These are phyloP conservation scores for Hippopotamus amphibius DNA, from an alignment of 2,113 vertebrate species.

Conservation along the genomic window DNA sequence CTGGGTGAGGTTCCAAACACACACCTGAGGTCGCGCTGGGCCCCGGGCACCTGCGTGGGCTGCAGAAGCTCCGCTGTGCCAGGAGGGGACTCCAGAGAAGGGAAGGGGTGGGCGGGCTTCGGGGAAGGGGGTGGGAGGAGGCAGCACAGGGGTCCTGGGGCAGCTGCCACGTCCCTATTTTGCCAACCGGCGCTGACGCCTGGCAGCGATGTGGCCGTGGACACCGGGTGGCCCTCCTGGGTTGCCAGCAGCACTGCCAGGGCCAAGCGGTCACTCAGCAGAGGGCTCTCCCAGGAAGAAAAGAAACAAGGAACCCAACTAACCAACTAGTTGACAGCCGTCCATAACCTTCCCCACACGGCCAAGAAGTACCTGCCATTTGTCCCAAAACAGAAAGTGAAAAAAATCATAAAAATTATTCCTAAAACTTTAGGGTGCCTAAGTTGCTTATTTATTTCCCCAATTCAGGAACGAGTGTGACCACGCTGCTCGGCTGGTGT, in stretches of 20 bases:
- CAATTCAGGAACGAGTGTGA: background rate
- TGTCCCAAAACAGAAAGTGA: too few species aligned
- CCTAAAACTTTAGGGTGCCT: background rate
- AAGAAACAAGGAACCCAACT: background rate
- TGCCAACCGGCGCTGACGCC: background rate
- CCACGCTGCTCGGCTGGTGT: background rate
- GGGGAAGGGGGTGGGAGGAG: background rate
- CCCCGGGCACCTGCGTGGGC: background rate
- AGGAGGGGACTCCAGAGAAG: background rate
- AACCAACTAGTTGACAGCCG: accelerated
- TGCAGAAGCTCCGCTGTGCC: background rate
- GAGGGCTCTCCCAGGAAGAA: background rate
- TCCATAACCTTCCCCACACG: accelerated
- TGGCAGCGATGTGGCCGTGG: too few species aligned
- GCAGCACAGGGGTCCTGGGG: background rate
- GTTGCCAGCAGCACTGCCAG: background rate
- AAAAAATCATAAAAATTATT: too few species aligned
- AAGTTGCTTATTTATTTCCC: background rate
- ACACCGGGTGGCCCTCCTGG: too few species aligned
- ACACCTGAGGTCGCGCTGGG: accelerated
- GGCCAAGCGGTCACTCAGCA: accelerated
- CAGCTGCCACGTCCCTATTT: background rate
- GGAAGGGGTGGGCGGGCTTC: too few species aligned
- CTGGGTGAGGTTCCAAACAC: accelerated
- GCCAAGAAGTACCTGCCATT: background rate